These are phyloP conservation scores for Phalangium opilio DNA, from an alignment of 2,888 invertebrate species.

Conservation along the genomic window DNA sequence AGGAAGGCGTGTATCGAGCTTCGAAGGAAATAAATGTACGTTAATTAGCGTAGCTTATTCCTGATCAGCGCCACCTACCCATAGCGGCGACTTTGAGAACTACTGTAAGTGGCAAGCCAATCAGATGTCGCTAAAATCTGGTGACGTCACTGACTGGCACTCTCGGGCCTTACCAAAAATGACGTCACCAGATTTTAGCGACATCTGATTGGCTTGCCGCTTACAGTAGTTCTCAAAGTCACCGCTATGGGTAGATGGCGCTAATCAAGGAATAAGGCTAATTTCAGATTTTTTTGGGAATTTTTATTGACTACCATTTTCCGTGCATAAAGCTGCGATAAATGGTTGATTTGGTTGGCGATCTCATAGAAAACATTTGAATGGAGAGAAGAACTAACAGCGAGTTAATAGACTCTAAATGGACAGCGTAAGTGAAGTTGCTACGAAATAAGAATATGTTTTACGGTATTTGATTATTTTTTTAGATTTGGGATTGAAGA, in stretches of 20 bases:
- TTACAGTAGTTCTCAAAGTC: no score
- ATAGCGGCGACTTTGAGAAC: no score
- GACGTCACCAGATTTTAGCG: no score
- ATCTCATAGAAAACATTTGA: constrained; percentile 60
- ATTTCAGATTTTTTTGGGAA: background rate
- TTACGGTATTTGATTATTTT: background rate
- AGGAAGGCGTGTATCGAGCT: constrained; percentile 54
- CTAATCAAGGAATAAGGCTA: background rate
- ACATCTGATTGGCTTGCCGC: no score
- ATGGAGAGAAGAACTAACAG: constrained; percentile 74
- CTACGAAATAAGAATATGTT: constrained; percentile 34
- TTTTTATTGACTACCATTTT: constrained; percentile 30
- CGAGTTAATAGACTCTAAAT: constrained; percentile 74
- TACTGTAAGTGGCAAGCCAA: no score
- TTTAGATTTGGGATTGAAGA: no score
- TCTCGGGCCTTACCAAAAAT: no score
- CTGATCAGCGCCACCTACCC: no score
- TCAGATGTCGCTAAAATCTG: no score
- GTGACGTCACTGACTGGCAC: no score
- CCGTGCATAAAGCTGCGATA: constrained; percentile 40
- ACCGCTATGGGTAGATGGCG: no score
- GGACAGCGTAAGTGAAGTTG: constrained; percentile 66
- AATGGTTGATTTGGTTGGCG: constrained; percentile 51
- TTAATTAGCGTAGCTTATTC: no score
- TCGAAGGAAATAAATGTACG: constrained; percentile 17